Base-by-base conservation (phyloP, 2,113 vertebrate species). In the Periophthalmodon schlosseri region DNA sequence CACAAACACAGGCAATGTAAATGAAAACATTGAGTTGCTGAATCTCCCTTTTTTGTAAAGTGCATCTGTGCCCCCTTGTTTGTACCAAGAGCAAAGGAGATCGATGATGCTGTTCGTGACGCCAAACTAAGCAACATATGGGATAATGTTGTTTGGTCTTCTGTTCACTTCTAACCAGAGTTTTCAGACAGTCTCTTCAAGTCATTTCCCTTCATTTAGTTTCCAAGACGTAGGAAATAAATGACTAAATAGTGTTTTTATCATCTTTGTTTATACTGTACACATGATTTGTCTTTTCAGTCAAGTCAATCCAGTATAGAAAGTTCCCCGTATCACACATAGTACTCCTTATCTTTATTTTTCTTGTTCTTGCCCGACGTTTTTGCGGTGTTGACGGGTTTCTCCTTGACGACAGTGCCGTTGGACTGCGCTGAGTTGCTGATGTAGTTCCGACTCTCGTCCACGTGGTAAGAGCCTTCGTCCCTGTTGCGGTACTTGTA, bases 321-420 rank as follows among this genome's bases (percentile, higher is more conserved):
- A 65, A 71, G 69, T 56, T 76, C 66, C 74, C 68, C 89, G 79
- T 89, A 95, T 99, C 97, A 99, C 95, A 99, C 98, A 47, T 99
- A 99, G 89, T 99, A 99, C 91, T 99, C 98, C 91, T 98, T 99
- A 94, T 99, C 97, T 94, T 99, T 99, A 93, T 98, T 98, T 93
- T 99, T 99, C 96, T 99, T 99, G 87, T 94, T 96, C 94, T 99
- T 99, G 93, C 89, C 94, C 81, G 96, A 94, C 89, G 95, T 95
- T 93, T 99, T 99, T 76, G 95, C 93, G 58, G 94, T 95, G 94
- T 95, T 96, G 83, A 95, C 95, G 46, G 96, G 96, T 50, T 99
- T 99, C 86, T 99, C 98, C 92, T 99, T 99, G 76, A 99, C 95
- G 0, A 98, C 93, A 61, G 97, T 95, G 89, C 98, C 98, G 1